Evolutionary conservation across 2,797 vertebrate species (phyloP).

Genomic region (Ctenochaetus hawaiiensis): DNA sequence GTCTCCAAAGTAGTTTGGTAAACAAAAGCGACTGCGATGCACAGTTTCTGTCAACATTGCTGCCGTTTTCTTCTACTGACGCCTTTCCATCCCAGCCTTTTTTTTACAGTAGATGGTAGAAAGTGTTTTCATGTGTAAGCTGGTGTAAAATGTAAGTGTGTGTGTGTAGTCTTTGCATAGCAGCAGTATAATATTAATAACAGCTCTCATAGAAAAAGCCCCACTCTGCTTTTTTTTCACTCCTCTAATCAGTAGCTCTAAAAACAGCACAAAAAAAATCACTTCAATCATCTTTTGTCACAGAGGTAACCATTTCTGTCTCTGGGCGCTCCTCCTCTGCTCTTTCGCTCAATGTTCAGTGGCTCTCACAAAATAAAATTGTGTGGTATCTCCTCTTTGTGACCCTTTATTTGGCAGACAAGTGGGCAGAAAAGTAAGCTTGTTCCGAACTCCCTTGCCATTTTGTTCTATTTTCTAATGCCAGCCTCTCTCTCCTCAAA

Average conservation of each 20-base stretch:
- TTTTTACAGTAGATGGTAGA: conserved; percentile 17
- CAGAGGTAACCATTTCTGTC: conserved; percentile 8
- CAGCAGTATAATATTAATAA: conserved; percentile 5
- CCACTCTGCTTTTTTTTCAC: conserved; percentile 12
- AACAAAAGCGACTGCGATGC: background rate
- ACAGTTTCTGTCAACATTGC: background rate
- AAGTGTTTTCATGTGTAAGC: background rate
- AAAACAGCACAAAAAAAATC: conserved; percentile 15
- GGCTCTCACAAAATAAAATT: conserved; percentile 38
- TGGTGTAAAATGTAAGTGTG: background rate
- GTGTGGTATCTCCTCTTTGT: conserved; percentile 21
- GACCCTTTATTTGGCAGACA: conserved; percentile 57
- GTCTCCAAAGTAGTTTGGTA: background rate
- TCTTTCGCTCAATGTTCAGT: conserved; percentile 34
- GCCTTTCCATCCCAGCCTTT: background rate
- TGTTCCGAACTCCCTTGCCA: conserved; percentile 24
- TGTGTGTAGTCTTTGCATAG: background rate
- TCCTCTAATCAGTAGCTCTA: conserved; percentile 29
- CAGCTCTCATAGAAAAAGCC: conserved; percentile 7
- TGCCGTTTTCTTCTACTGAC: background rate
- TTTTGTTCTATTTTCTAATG: conserved; percentile 59
- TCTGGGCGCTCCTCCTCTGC: conserved; percentile 24
- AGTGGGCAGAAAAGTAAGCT: conserved; percentile 37
- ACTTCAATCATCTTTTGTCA: conserved; percentile 45
- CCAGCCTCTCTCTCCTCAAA: conserved; percentile 50